Evolutionary conservation across 2,888 invertebrate genomes (phyloP).

Genomic region (Camptogramma bilineatum): DNA sequence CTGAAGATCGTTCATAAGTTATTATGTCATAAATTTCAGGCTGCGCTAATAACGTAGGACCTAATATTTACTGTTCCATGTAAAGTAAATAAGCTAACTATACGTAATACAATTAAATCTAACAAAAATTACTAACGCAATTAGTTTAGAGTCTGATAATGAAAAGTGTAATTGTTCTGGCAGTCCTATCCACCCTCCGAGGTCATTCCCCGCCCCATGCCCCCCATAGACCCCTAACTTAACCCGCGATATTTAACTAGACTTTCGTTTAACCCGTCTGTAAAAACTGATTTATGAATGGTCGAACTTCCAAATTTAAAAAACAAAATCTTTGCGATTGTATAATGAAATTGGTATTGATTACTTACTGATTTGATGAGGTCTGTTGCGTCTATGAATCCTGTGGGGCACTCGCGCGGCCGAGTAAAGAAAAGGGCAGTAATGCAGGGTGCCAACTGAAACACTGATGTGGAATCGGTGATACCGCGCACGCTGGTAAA

Average conservation of each 20-base stretch:
- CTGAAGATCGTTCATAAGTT: no score
- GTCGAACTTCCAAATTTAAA: not conserved
- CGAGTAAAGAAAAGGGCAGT: constrained; percentile 68
- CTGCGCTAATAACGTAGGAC: not conserved
- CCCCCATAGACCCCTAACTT: constrained; percentile 63
- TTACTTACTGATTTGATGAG: constrained; percentile 66
- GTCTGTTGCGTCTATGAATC: constrained; percentile 59
- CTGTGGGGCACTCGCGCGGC: constrained; percentile 69
- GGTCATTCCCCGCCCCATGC: constrained; percentile 69
- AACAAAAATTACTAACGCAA: constrained; percentile 9
- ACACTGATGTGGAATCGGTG: constrained; percentile 73
- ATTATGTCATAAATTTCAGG: not conserved
- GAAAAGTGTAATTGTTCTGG: constrained; percentile 35
- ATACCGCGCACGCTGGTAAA: constrained; percentile 71
- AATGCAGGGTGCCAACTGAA: constrained; percentile 68
- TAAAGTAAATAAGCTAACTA: not conserved
- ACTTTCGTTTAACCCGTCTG: constrained; percentile 15
- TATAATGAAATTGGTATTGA: constrained; percentile 15
- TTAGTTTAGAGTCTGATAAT: constrained; percentile 17
- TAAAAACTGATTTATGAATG: constrained; percentile 28
- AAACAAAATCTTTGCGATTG: not conserved
- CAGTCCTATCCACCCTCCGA: constrained; percentile 51
- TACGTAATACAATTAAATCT: not conserved
- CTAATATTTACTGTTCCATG: not conserved
- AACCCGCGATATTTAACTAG: constrained; percentile 55